phyloP scores from a whole-genome alignment of 2,113 vertebrate species.

The Anolis sagrei region DNA sequence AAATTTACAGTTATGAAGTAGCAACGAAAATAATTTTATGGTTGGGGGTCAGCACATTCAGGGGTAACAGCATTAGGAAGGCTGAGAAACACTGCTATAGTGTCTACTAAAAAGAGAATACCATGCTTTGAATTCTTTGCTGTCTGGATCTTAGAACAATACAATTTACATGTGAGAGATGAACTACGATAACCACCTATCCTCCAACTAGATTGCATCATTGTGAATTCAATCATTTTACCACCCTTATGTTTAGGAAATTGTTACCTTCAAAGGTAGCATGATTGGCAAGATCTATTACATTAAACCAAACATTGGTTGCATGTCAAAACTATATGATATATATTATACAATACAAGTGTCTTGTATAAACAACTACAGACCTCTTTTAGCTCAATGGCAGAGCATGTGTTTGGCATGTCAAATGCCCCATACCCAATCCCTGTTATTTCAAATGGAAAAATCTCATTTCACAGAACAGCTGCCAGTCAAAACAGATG shows the following conservation, averaged over 20 bases:
- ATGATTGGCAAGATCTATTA: not conserved
- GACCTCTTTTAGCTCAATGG: not conserved
- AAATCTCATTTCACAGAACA: not conserved
- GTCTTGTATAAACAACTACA: not conserved
- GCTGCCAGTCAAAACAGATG: not conserved
- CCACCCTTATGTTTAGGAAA: not conserved
- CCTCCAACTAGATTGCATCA: not conserved
- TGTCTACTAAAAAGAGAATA: not conserved
- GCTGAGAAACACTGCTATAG: too few species aligned
- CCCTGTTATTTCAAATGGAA: not conserved
- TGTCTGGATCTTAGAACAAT: not conserved
- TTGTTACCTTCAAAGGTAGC: not conserved
- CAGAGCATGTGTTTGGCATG: too few species aligned
- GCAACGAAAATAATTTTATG: too few species aligned
- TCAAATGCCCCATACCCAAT: not conserved
- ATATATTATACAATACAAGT: not conserved
- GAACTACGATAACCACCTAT: not conserved
- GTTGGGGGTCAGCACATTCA: too few species aligned
- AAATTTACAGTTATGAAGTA: too few species aligned
- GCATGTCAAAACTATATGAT: not conserved
- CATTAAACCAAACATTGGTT: not conserved
- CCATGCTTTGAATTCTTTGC: not conserved
- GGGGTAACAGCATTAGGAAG: too few species aligned
- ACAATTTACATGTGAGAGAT: not conserved
- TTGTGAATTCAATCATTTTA: slow-evolving; percentile 4